These are phyloP conservation scores for Elysia crispata DNA, from an alignment of 2,888 invertebrate species.

Conservation along the genomic window DNA sequence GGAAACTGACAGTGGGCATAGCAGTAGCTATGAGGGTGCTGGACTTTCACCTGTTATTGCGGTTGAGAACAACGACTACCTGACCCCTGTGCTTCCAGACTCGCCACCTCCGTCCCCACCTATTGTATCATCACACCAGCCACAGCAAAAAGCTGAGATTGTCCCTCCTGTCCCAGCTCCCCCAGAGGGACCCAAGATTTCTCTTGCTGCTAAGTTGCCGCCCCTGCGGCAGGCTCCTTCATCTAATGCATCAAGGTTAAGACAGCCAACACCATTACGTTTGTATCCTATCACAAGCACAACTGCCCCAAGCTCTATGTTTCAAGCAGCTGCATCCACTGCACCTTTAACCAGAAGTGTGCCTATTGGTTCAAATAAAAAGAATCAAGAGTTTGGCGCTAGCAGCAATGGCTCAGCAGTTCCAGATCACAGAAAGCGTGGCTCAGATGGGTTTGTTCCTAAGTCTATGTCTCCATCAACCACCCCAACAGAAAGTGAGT, in stretches of 20 bases:
- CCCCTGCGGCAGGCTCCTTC: neutral
- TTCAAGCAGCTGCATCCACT: too few relatives aligned
- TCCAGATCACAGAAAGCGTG: slow-evolving; percentile 37
- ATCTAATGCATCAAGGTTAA: neutral
- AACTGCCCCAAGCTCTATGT: too few relatives aligned
- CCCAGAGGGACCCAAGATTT: too few relatives aligned
- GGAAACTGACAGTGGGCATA: slow-evolving; percentile 70
- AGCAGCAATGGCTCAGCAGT: neutral
- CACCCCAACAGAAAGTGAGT: too few relatives aligned
- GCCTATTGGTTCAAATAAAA: too few relatives aligned
- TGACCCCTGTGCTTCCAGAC: slow-evolving; percentile 56
- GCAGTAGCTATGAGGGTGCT: slow-evolving; percentile 64
- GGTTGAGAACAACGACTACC: slow-evolving; percentile 66
- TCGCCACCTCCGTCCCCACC: neutral
- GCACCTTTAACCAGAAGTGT: too few relatives aligned
- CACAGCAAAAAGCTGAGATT: neutral
- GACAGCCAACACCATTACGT: too few relatives aligned
- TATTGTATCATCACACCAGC: too few relatives aligned
- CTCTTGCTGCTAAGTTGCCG: neutral
- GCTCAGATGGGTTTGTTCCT: neutral
- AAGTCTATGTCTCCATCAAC: too few relatives aligned
- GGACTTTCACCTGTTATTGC: slow-evolving; percentile 3
- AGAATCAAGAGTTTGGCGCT: too few relatives aligned
- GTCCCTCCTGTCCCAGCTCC: neutral
- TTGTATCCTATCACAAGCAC: too few relatives aligned